These are phyloP conservation scores for Caenorhabditis virilis DNA, from an alignment of 2,888 invertebrate genomes.

Conservation along the genomic window DNA sequence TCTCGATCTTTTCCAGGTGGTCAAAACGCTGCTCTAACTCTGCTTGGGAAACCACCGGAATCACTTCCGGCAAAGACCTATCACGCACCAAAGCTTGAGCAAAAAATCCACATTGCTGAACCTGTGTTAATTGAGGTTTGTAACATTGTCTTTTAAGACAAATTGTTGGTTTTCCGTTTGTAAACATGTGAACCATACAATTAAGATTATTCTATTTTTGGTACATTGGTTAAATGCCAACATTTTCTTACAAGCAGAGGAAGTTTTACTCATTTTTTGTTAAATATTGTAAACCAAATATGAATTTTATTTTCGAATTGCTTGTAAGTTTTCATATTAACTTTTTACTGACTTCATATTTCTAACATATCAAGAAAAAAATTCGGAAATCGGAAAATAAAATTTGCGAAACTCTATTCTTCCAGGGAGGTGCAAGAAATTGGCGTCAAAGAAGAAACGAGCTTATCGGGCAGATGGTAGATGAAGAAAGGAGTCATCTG, in stretches of 20 bases:
- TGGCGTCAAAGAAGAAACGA: slow-evolving; percentile 80
- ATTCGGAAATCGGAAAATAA: too few species aligned
- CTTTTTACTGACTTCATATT: too few species aligned
- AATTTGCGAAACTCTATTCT: too few species aligned
- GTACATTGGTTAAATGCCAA: too few species aligned
- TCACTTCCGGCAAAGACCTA: slow-evolving; percentile 17
- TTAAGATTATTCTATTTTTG: too few species aligned
- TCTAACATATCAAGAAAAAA: too few species aligned
- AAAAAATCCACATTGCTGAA: slow-evolving; percentile 39
- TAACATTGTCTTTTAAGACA: background rate
- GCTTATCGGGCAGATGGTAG: slow-evolving; percentile 84
- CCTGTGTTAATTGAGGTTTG: slow-evolving; percentile 35
- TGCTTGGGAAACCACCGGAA: slow-evolving; percentile 61
- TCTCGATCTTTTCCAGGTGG: slow-evolving; percentile 57
- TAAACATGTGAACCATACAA: too few species aligned
- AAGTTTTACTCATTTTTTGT: too few species aligned
- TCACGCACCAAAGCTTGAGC: slow-evolving; percentile 15
- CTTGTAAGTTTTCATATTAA: too few species aligned
- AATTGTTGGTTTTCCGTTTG: slow-evolving; percentile 2
- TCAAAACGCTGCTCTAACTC: slow-evolving; percentile 61
- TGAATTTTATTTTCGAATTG: too few species aligned
- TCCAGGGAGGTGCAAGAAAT: slow-evolving; percentile 82
- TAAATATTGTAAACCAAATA: too few species aligned
- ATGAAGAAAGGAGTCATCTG: slow-evolving; percentile 58
- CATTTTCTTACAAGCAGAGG: too few species aligned